Evolutionary conservation across 2,797 vertebrate genomes (phyloP), one percentile per base, ranked within the genome.

Genomic region (Bovichtus variegatus): DNA sequence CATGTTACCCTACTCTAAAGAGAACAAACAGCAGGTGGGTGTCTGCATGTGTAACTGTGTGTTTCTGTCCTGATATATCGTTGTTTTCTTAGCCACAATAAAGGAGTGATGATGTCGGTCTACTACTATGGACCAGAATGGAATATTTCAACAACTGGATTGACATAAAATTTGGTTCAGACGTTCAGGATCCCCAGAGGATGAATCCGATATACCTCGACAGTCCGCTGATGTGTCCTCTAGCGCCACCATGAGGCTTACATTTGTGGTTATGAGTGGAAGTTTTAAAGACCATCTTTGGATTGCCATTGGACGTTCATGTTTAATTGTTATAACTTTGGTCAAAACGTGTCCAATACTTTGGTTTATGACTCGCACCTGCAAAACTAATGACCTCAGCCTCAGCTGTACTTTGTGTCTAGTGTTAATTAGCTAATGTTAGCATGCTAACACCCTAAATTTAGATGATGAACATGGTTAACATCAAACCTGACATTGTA

Each of bases 1-100:
- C 82, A 98, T 99, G 98, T 90, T 99, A 78, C 98, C 98, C 0
- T 99, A 99, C 89, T 99, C 98, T 64, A 99, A 97, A 94, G 98
- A 99, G 88, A 99, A 99, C 93, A 99, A 97, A 78, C 98, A 99
- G 88, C 98, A 99, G 97, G 98, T 99, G 89, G 3, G 88, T 87
- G 6, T 74, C 19, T 49, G 21, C 27, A 23, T 64, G 49, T 49
- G 38, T 55, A 25, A 2, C 2, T 50, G n/a, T 38, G 18, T 7
- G 1, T 60, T 10, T 21, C 34, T 5, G n/a, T 54, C 34, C 3
- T 19, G 2, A 21, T 23, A 6, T 25, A 6, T 6, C 2, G 19
- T 40, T 36, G 23, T 27, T 25, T 10, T 27, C 54, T 19, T 40
- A 54, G 5, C 25, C 15, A 21, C 38, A n/a, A 7, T 53, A 16